Evolutionary conservation across 2,113 vertebrate species (phyloP), one percentile per base, ranked within the genome.

Genomic region (Sinosuthora webbiana): DNA sequence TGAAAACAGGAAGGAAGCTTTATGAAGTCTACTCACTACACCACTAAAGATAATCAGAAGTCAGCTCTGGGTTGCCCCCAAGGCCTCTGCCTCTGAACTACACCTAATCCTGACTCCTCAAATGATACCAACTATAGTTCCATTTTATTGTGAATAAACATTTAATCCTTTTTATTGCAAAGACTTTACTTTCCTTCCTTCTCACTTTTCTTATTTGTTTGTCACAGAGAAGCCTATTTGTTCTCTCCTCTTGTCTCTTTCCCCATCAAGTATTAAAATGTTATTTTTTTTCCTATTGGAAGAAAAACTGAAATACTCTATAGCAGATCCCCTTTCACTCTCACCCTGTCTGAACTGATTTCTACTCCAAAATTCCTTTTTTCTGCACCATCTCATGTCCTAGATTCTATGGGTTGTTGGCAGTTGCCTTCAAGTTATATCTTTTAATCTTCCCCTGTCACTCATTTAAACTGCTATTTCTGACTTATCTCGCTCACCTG

Each of bases 361-460:
- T 78, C 83, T 27, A 33, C 23, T 90, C 37, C 74, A 90, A 87
- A 83, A 20, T 55, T 95, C 80, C 49, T 78, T 87, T 77, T 64
- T 89, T 95, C 85, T 83, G 60, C 15, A 83, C 62, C 50, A 89
- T 53, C 59, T 78, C 22, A 15, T 91, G 68, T 70, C 85, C 94
- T 93, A 78, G 53, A 90, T 80, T 92, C 68, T 91, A 42, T 6
- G 55, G 56, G 73, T 55, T 90, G 37, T 55, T 92, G 95, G 59
- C 89, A 94, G 56, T 75, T 87, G 39, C 65, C 67, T 89, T 53
- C 75, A 21, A 21, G 64, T 95, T 97, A 87, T 74, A 96, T 63
- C 70, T 96, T 97, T 96, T 97, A 96, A 97, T 97, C 93, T 95
- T 95, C 25, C 33, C 52, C 53, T 96, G 95, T 92, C 94, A 93